Evolutionary conservation across 2,888 invertebrate genomes (phyloP), one percentile per base, ranked within the genome.

Genomic region (Ophioninae sp.): DNA sequence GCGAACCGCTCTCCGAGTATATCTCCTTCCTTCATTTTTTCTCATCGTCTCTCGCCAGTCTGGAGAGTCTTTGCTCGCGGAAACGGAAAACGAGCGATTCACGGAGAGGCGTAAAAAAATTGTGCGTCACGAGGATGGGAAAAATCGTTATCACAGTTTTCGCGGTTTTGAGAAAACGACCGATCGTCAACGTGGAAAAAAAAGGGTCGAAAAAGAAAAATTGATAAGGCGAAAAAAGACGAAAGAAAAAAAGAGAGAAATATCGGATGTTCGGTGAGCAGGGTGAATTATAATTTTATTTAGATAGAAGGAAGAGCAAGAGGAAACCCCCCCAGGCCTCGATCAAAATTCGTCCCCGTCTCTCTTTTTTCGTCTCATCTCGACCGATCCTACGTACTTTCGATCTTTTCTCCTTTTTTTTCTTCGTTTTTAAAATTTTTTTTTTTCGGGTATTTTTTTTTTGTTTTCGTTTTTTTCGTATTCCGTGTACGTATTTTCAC

Each of bases 291-390:
- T 86, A 88, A 87, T 88, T 87, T 87, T 86, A 87, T 88, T 87
- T 88, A 87, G 86, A 87, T 88, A 88, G 87, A 88, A 88, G 88
- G 88, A 89, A 89, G 87, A n/a, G n/a, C n/a, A n/a, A n/a, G n/a
- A n/a, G 87, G 84, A 58, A 37, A 37, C 65, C 78, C 72, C 69
- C 77, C 84, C 81, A 51, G 75, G 69, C 75, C 77, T 81, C 85
- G 10, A 76, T 65, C 20, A 73, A 79, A 79, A 72, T 79, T 72
- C 64, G 76, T 85, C 82, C 67, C 61, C 85, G 78, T 81, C 85
- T 64, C 22, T 67, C 79, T 67, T 79, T 59, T 13, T 41, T 22
- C 68, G 76, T 72, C 73, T 72, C 75, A 80, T 80, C 75, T 78
- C 79, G 68, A 56, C 65, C 51, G 23, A 22, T 10, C 6, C 23